phyloP scores from a whole-genome alignment of 2,113 vertebrate genomes.

The Sigmodon hispidus region DNA sequence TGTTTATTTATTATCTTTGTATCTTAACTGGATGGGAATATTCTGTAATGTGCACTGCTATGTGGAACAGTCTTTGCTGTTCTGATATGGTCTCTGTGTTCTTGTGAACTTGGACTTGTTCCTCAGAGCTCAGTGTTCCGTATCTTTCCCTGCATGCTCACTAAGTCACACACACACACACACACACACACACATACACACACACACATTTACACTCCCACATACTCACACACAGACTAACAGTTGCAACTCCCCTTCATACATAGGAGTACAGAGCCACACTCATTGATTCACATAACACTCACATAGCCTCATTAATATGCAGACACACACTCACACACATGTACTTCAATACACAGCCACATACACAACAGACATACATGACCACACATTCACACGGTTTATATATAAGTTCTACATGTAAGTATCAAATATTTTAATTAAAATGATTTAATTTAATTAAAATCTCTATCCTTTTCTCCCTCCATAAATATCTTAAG shows the following conservation, averaged over 20 bases:
- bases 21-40: background rate
- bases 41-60: background rate
- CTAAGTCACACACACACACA: no score
- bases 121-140: background rate
- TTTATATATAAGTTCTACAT: background rate
- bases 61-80: background rate
- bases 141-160: background rate
- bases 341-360: no score
- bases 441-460: background rate
- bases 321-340: background rate
- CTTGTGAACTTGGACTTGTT: background rate
- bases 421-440: background rate
- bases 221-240: background rate
- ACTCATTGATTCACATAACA: no score
- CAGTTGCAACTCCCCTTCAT: background rate
- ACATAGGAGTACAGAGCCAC: background rate
- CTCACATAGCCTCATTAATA: background rate
- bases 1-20: background rate
- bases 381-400: background rate
- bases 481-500: background rate
- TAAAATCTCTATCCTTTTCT: background rate
- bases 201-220: background rate
- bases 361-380: background rate
- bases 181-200: background rate
- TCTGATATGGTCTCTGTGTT: background rate